phyloP scores from a whole-genome alignment of 2,113 vertebrate species.

The Agelaius tricolor region DNA sequence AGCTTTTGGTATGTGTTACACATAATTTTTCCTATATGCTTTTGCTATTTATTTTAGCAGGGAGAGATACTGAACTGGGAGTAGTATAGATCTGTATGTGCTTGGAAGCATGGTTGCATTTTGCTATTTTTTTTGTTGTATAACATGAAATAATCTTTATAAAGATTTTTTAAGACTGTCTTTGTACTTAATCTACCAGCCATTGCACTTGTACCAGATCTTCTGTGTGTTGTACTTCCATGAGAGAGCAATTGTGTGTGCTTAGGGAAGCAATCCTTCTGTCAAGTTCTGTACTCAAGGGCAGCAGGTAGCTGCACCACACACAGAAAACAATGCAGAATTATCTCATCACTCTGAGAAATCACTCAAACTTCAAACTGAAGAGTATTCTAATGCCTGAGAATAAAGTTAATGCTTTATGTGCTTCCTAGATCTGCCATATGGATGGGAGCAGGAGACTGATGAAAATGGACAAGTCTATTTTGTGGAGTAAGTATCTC shows the following conservation, averaged over 20 bases:
- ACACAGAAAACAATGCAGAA: neutral
- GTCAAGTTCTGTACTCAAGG: neutral
- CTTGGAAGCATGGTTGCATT: neutral
- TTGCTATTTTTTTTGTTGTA: neutral
- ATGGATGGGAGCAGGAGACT: conserved; percentile 96
- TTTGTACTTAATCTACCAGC: neutral
- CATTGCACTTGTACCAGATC: neutral
- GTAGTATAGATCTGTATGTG: neutral
- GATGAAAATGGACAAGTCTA: conserved; percentile 91
- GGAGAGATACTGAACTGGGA: neutral
- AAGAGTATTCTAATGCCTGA: neutral
- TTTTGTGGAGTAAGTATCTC: conserved; percentile 94
- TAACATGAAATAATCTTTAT: neutral
- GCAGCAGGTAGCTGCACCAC: neutral
- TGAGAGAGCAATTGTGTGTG: neutral
- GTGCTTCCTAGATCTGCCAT: conserved; percentile 86
- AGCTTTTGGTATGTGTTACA: neutral
- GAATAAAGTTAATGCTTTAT: neutral
- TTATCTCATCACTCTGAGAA: neutral
- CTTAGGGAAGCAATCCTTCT: neutral
- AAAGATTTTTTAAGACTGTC: neutral
- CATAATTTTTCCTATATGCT: neutral
- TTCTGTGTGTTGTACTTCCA: neutral
- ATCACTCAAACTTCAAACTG: neutral
- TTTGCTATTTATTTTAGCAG: neutral